Base-by-base conservation (phyloP, 2,888 invertebrate species). In the Melolontha melolontha region DNA sequence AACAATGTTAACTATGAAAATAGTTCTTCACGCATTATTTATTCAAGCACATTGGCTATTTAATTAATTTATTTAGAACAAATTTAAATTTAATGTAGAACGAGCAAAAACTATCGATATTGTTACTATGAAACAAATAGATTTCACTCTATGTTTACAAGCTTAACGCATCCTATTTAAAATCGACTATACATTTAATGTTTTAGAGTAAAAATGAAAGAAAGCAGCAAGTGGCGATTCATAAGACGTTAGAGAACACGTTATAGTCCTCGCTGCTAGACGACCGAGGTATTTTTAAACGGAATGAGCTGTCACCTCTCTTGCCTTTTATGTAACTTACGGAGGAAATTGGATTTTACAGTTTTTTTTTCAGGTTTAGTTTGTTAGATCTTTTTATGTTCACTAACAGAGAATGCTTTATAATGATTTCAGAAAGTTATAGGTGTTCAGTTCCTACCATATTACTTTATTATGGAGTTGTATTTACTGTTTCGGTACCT, bases 291-390 rank as follows among this genome's bases (percentile, higher is more conserved):
- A 71, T 68, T 71, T 70, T 71, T 71, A 71, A 71, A 64, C 70
- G 72, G 69, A 69, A 70, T 70, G 69, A 67, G 71, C 72, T 71
- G 72, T 72, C 72, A 72, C 72, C 71, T 71, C 49, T 65, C 70
- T 63, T 72, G 70, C 70, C 71, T 70, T 72, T 72, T 72, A 71
- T 72, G 70, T 65, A 70, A 71, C 67, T 70, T 72, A 66, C 70
- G 71, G 40, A 67, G 70, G 72, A 72, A 72, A 72, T 72, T 72
- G 72, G 72, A 72, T 72, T 72, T 71, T 67, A 70, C 70, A 71
- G 68, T 70, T 72, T 70, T 72, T n/a, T 65, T 55, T 47, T 47
- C 64, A 16, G 29, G 17, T 17, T 68, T 64, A 70, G 71, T 72
- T 72, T 71, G 71, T 71, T 69, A 64, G 68, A 68, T 64, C 69